Conservation (phyloP, 2,113 vertebrate species). For the Neolamprologus tretocephalus region DNA sequence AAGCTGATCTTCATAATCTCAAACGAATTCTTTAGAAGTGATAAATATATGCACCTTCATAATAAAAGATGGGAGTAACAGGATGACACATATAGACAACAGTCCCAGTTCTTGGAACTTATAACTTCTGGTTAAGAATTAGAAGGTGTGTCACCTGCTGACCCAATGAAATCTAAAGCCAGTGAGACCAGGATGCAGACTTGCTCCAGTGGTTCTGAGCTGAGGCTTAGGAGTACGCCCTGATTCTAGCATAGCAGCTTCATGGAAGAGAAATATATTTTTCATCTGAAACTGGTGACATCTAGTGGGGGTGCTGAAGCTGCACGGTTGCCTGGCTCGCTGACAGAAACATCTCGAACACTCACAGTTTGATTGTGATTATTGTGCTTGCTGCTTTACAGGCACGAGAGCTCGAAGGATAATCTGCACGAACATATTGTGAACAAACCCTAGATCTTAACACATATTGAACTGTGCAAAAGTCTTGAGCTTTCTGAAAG, state of each 20-base stretch:
- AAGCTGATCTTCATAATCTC: background rate
- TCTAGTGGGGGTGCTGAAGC: constrained; percentile 12
- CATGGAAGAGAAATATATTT: background rate
- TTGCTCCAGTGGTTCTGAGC: background rate
- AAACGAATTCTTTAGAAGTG: background rate
- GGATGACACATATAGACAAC: background rate
- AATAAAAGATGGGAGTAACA: background rate
- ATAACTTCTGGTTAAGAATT: background rate
- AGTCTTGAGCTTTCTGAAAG: background rate
- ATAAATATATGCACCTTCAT: background rate
- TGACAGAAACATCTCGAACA: background rate
- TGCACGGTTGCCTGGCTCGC: accelerated
- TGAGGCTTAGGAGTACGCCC: background rate
- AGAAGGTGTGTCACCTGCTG: background rate
- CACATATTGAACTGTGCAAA: background rate
- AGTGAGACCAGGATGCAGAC: background rate
- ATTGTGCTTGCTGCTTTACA: background rate
- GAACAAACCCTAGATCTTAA: background rate
- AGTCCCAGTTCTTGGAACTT: background rate
- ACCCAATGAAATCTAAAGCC: background rate
- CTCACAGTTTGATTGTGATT: background rate
- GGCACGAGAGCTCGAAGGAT: background rate
- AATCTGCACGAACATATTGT: background rate
- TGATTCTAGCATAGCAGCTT: background rate
- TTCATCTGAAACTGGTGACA: background rate